Evolutionary conservation across 2,888 invertebrate genomes (phyloP).

Genomic region (Cephus nigrinus): DNA sequence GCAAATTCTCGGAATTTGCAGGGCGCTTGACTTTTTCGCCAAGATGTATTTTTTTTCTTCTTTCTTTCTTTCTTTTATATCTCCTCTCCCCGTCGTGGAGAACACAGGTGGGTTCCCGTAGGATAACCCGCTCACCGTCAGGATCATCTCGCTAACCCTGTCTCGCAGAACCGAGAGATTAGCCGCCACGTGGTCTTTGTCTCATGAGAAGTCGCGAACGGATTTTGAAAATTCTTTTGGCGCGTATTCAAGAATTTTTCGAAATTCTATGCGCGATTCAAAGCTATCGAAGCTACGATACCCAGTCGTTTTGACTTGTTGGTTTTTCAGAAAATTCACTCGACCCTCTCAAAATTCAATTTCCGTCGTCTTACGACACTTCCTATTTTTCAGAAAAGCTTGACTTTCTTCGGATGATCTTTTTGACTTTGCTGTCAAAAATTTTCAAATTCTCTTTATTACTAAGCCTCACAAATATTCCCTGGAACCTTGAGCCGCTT

Average conservation of each 20-base stretch:
- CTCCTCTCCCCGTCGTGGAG: constrained; percentile 21
- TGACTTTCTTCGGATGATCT: constrained; percentile 23
- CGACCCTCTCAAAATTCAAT: constrained; percentile 4
- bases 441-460: background rate
- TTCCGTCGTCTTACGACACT: constrained; percentile 18
- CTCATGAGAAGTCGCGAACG: background rate
- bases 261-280: background rate
- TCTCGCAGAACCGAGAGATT: constrained; percentile 18
- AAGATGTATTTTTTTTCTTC: constrained; percentile 18
- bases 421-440: constrained; percentile 22
- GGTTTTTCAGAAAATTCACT: background rate
- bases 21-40: constrained; percentile 29
- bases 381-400: background rate
- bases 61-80: constrained; percentile 17
- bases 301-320: background rate
- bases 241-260: background rate
- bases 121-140: constrained; percentile 16
- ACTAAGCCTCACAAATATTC: background rate
- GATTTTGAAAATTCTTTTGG: background rate
- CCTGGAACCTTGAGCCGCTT: background rate
- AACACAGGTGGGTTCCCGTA: constrained; percentile 30
- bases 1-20: constrained; percentile 21
- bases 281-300: background rate
- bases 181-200: constrained; percentile 20
- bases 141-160: constrained; percentile 8